These are phyloP conservation scores for Python bivittatus DNA, from an alignment of 2,113 vertebrate species.

Conservation along the genomic window DNA sequence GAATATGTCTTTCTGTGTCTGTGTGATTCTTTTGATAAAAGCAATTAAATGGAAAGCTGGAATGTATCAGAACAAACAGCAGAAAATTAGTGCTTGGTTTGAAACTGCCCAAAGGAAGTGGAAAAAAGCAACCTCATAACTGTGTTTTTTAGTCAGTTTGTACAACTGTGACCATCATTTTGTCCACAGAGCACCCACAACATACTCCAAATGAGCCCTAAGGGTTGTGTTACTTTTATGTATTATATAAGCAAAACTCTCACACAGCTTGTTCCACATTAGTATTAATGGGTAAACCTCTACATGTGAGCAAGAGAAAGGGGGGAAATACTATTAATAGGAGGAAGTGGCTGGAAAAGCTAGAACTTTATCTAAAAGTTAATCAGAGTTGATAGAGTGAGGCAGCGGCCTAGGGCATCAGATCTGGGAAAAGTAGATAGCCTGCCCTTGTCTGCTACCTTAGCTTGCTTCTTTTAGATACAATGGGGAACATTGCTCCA, in stretches of 20 bases:
- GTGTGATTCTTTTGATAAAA: background rate
- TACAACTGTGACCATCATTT: background rate
- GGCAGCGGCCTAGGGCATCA: background rate
- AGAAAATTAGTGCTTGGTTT: background rate
- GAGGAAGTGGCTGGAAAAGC: background rate
- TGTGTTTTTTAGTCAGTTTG: background rate
- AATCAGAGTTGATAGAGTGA: background rate
- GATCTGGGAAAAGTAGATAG: background rate
- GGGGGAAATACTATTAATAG: background rate
- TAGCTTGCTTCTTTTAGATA: background rate
- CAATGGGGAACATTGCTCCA: background rate
- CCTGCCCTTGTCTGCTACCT: background rate
- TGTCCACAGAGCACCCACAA: background rate
- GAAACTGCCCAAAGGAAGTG: background rate
- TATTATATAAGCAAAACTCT: background rate
- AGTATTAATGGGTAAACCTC: background rate
- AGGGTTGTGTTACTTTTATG: background rate
- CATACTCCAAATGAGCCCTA: background rate
- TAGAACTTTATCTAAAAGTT: background rate
- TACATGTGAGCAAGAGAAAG: background rate
- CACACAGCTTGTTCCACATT: background rate
- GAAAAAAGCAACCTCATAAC: background rate
- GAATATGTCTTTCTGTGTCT: background rate
- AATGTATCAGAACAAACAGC: background rate
- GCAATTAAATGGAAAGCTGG: background rate